These are phyloP conservation scores for Drosophila yakuba DNA, from an alignment of 1,140 invertebrate genomes.

Conservation along the genomic window DNA sequence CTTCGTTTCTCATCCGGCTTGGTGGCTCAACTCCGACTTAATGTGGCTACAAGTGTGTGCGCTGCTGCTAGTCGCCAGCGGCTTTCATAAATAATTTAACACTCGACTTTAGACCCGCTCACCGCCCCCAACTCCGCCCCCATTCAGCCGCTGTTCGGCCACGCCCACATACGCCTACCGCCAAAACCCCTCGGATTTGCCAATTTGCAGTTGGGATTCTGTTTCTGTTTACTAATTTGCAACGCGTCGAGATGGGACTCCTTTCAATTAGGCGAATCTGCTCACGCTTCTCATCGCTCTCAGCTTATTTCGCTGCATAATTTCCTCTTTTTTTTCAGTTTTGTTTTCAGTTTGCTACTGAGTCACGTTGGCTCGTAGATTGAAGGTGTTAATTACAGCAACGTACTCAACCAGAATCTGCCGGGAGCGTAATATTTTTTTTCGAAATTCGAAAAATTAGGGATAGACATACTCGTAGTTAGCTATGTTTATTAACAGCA, in stretches of 20 bases:
- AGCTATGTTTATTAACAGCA: too few species aligned
- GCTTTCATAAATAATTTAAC: conserved; percentile 64
- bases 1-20: not conserved
- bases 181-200: not conserved
- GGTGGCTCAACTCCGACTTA: conserved; percentile 38
- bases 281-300: conserved; percentile 11
- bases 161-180: not conserved
- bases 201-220: conserved; percentile 48
- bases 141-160: not conserved
- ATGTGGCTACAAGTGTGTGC: conserved; percentile 43
- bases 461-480: too few species aligned
- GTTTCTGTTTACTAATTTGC: conserved; percentile 53
- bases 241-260: conserved; percentile 36
- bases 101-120: conserved; percentile 43
- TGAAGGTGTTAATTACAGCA: conserved; percentile 60
- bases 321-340: conserved; percentile 10
- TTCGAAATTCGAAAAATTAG: too few species aligned
- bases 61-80: conserved; percentile 34
- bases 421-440: not conserved
- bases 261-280: conserved; percentile 26
- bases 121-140: not conserved
- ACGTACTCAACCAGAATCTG: conserved; percentile 1
- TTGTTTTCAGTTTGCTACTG: not conserved
- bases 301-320: conserved; percentile 1
- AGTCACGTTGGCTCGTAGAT: conserved; percentile 38